Conservation (phyloP, 2,888 invertebrate species). For the Flexamia atlantica region DNA sequence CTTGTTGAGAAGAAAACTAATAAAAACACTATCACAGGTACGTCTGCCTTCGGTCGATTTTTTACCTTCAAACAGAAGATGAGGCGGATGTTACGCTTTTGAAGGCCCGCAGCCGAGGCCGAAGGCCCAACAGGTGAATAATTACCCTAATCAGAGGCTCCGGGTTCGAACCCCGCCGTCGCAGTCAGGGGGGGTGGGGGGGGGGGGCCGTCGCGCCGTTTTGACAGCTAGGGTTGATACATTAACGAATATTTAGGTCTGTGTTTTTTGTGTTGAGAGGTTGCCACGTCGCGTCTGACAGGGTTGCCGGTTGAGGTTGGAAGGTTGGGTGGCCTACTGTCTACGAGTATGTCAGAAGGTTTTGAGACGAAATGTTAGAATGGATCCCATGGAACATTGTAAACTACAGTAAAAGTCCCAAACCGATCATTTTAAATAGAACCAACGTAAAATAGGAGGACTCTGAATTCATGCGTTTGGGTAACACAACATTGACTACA, state of each 20-base stretch:
- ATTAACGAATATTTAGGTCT: constrained; percentile 63
- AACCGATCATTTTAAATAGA: no score
- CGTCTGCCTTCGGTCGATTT: no score
- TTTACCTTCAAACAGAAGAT: not conserved
- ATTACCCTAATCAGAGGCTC: constrained; percentile 47
- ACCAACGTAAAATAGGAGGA: no score
- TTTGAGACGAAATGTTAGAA: no score
- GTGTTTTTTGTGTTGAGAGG: constrained; percentile 44
- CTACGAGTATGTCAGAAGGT: no score
- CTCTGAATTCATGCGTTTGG: no score
- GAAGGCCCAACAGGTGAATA: constrained; percentile 43
- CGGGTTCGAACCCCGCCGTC: constrained; percentile 29
- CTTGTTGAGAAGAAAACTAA: no score
- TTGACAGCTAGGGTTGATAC: constrained; percentile 62
- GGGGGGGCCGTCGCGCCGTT: constrained; percentile 49
- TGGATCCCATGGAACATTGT: no score
- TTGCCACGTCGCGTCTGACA: constrained; percentile 52
- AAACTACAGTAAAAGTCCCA: no score
- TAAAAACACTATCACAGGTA: no score
- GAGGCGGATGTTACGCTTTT: not conserved
- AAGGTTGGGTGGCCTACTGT: constrained; percentile 24
- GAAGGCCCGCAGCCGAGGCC: not conserved
- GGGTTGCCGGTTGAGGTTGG: constrained; percentile 16
- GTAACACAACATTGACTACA: no score
- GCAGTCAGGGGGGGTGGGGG: constrained; percentile 8